Percentiles rank a stretch among this genome's conserved stretches.
Conservation (phyloP, 2,797 vertebrate genomes). For the Poliocrania exsul region DNA sequence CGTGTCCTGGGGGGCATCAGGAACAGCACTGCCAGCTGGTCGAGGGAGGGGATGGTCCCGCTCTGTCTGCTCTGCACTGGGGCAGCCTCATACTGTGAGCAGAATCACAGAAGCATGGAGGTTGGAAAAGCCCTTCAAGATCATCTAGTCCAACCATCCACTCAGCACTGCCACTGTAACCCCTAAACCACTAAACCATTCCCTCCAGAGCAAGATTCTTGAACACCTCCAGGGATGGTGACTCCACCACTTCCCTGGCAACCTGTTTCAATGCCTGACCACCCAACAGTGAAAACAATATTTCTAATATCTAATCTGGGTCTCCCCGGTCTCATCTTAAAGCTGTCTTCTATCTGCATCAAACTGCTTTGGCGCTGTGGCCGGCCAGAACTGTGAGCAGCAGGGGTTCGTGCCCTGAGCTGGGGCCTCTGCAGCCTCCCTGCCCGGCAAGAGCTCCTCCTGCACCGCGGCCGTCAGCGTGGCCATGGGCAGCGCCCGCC, state of each 20-base stretch:
- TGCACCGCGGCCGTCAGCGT: background rate
- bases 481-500: background rate
- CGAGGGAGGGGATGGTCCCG: background rate
- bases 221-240: background rate
- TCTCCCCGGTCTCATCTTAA: background rate
- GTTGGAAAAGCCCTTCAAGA: background rate
- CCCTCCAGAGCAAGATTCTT: background rate
- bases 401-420: background rate
- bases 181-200: background rate
- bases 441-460: accelerated
- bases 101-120: background rate
- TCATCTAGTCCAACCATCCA: background rate
- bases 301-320: background rate
- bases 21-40: background rate
- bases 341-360: background rate
- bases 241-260: background rate
- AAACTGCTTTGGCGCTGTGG: background rate
- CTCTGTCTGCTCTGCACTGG: background rate
- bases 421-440: no score
- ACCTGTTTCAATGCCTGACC: background rate
- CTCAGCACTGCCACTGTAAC: background rate
- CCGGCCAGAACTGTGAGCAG: background rate
- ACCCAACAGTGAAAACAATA: background rate
- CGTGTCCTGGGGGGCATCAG: background rate
- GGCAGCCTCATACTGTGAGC: background rate